Percentiles rank a stretch among this genome's conserved stretches.
Conservation (phyloP, 2,797 vertebrate genomes). For the Monodelphis domestica region DNA sequence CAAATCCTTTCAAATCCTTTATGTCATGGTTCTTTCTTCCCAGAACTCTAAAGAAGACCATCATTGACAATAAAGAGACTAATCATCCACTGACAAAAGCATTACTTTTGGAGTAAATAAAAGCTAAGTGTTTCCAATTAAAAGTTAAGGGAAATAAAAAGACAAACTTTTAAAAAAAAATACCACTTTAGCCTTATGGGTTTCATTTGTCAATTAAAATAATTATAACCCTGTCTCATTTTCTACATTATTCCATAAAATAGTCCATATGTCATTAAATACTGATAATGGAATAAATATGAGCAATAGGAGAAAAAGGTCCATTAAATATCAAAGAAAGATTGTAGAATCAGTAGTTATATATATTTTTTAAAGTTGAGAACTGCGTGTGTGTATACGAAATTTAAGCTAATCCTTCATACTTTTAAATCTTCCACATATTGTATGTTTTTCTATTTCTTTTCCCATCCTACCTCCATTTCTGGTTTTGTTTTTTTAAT, state of each 20-base stretch:
- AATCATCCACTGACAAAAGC: conserved; percentile 46
- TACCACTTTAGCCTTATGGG: conserved; percentile 34
- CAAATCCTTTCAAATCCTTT: conserved; percentile 13
- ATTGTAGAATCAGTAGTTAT: not conserved
- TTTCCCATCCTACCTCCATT: not conserved
- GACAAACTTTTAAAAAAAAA: conserved; percentile 63
- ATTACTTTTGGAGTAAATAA: conserved; percentile 62
- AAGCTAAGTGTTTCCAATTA: conserved; percentile 66
- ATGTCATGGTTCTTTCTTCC: not conserved
- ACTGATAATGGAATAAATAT: conserved; percentile 52
- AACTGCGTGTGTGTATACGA: conserved; percentile 10
- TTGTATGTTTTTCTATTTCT: not conserved
- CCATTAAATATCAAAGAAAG: conserved; percentile 11
- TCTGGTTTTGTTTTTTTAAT: not conserved
- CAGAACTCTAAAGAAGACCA: conserved; percentile 19
- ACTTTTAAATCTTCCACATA: not conserved
- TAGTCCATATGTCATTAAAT: conserved; percentile 53
- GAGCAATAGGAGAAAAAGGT: conserved; percentile 35
- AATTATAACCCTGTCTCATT: conserved; percentile 46
- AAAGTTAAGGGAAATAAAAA: conserved; percentile 61
- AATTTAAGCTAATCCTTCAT: not conserved
- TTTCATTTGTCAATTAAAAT: conserved; percentile 66
- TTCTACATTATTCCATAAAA: not conserved
- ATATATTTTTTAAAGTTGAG: not conserved
- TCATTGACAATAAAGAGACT: conserved; percentile 47